These are phyloP conservation scores for Mohoua ochrocephala DNA, from an alignment of 2,113 vertebrate genomes.

Conservation along the genomic window DNA sequence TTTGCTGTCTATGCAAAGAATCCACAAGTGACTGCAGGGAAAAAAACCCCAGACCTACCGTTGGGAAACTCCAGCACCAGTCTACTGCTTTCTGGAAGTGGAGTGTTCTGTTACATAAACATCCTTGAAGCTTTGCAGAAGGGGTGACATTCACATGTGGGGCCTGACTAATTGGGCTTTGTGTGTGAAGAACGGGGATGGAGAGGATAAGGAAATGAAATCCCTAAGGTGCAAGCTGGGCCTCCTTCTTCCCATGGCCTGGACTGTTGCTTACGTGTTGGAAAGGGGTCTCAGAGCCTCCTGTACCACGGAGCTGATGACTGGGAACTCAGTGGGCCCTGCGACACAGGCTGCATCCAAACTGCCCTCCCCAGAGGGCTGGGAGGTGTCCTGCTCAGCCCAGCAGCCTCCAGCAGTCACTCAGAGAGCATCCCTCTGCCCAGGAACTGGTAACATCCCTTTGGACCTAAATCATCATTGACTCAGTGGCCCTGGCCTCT, in stretches of 20 bases:
- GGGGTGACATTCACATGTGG: slow-evolving; percentile 45
- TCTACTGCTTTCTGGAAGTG: slow-evolving; percentile 29
- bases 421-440: background rate
- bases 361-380: background rate
- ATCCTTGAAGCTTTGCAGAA: slow-evolving; percentile 55
- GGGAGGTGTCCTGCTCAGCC: background rate
- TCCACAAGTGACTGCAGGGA: background rate
- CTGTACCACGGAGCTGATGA: background rate
- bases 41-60: background rate
- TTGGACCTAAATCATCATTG: background rate
- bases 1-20: slow-evolving; percentile 32
- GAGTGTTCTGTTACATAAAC: slow-evolving; percentile 55
- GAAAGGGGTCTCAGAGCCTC: background rate
- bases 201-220: slow-evolving; percentile 58
- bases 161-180: slow-evolving; percentile 57
- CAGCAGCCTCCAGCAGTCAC: background rate
- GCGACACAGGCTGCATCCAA: background rate
- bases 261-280: slow-evolving; percentile 27
- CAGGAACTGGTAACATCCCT: fast-evolving
- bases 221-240: slow-evolving; percentile 53
- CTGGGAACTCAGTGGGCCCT: background rate
- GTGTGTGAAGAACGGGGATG: slow-evolving; percentile 8
- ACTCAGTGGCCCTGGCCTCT: background rate
- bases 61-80: slow-evolving; percentile 28
- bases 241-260: slow-evolving; percentile 57